A percentile compares a stretch with the other conserved stretches of the same genome.
Conservation (phyloP, 2,113 vertebrate species). For the Rhinolophus ferrumequinum region DNA sequence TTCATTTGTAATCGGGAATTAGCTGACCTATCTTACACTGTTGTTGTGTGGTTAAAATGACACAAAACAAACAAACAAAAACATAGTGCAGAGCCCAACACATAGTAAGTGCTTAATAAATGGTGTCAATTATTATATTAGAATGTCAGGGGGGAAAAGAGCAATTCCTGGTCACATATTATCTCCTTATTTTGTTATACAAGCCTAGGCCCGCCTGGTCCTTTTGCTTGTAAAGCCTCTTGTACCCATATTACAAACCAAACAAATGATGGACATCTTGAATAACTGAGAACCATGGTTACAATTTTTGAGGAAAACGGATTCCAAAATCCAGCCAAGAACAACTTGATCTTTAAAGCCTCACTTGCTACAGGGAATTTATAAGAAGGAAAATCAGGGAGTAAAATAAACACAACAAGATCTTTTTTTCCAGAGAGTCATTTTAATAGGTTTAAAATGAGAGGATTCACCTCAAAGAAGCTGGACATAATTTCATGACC, state of each 20-base stretch:
- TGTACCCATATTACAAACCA: neutral
- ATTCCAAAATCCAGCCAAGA: slow-evolving; percentile 30
- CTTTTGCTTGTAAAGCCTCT: neutral
- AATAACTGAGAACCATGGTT: neutral
- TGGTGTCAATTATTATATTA: neutral
- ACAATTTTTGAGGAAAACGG: neutral
- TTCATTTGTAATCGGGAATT: neutral
- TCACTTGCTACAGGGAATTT: neutral
- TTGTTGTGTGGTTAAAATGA: neutral
- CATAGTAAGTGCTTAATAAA: neutral
- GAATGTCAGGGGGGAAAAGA: neutral
- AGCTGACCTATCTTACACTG: neutral
- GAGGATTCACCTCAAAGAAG: neutral
- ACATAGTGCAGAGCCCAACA: neutral
- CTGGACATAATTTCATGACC: neutral
- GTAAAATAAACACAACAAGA: neutral
- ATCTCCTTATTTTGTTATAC: neutral
- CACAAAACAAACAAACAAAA: neutral
- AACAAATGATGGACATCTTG: neutral
- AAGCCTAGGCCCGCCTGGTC: neutral
- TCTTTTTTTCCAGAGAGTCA: neutral
- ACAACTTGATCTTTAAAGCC: neutral
- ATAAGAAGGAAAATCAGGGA: neutral
- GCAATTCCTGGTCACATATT: neutral
- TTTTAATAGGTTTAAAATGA: slow-evolving; percentile 17